Percentiles rank a stretch among this genome's conserved stretches.
phyloP scores from a whole-genome alignment of 2,888 invertebrate genomes.

The Thecophora atra region DNA sequence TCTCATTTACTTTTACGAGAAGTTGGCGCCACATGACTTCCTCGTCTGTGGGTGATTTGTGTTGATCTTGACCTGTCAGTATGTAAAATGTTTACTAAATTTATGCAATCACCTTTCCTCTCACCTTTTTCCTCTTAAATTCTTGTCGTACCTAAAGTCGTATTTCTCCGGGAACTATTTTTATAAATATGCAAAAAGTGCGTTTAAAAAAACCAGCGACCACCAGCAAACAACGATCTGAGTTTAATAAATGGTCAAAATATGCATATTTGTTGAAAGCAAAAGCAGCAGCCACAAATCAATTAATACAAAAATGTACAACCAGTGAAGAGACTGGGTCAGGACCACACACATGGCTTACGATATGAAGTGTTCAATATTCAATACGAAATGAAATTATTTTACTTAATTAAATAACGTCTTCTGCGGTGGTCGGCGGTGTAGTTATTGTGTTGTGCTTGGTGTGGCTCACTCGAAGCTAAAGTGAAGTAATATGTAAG shows the following conservation, averaged over 20 bases:
- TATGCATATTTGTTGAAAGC: constrained; percentile 30
- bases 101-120: too few species aligned
- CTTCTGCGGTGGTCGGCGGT: constrained; percentile 22
- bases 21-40: too few species aligned
- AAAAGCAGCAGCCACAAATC: constrained; percentile 12
- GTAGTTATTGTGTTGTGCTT: neutral
- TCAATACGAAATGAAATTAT: constrained; percentile 61
- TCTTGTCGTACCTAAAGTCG: too few species aligned
- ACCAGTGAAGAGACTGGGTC: constrained; percentile 27
- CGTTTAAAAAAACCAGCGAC: constrained; percentile 2
- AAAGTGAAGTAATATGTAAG: too few species aligned
- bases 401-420: constrained; percentile 62
- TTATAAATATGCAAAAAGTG: neutral
- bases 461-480: neutral
- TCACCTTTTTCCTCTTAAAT: too few species aligned
- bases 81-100: too few species aligned
- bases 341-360: constrained; percentile 36
- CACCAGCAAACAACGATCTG: constrained; percentile 14
- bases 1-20: too few species aligned
- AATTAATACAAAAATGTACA: constrained; percentile 39
- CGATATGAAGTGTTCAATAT: constrained; percentile 34
- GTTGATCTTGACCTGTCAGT: too few species aligned
- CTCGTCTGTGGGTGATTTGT: too few species aligned
- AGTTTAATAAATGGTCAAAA: constrained; percentile 21
- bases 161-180: neutral